Evolutionary conservation across 2,113 vertebrate genomes (phyloP), one percentile per base, ranked within the genome.

Genomic region (Paralichthys olivaceus): DNA sequence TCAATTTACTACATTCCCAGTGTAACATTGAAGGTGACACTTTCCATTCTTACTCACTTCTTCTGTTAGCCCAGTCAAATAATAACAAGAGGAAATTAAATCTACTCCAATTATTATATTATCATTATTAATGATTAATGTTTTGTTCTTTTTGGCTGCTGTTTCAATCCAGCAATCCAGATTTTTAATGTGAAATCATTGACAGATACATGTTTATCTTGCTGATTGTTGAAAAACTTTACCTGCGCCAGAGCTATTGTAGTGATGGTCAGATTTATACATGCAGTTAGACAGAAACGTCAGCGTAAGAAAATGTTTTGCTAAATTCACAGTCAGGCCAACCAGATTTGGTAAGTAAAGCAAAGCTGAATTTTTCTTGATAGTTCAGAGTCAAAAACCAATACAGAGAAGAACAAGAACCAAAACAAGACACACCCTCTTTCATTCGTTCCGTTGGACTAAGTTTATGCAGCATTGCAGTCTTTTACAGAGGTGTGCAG

Each of bases 1-100:
- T 73, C 54, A 70, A 45, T 87, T 84, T 80, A 79, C 53, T 58
- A 25, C 72, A 69, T 72, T 64, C 72, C 75, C 67, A 20, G 57
- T 65, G 64, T 71, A 40, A 69, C 63, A 70, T 59, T 69, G 43
- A 60, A 82, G 73, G 75, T 37, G 47, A 87, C 69, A 56, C 72
- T 79, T 84, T 40, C 66, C 75, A 54, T 28, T 17, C 43, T 47
- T 15, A 19, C 43, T 47, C 49, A 53, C 49, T 53, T 47, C 45
- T 19, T 17, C 45, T 47, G 40, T 56, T 79, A 81, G 77, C 77
- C 34, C n/a, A 26, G 66, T 83, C 54, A 70, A 74, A 73, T 83
- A 83, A 76, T 75, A 70, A 29, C 29, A 15, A 9, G 58, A 17
- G 69, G 28, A 56, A 72, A 79, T 81, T 47, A 71, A 67, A 59